A percentile compares a stretch with the other conserved stretches of the same genome.
Conservation (phyloP, 2,888 invertebrate genomes). For the Rhimphoctona megacephalus region DNA sequence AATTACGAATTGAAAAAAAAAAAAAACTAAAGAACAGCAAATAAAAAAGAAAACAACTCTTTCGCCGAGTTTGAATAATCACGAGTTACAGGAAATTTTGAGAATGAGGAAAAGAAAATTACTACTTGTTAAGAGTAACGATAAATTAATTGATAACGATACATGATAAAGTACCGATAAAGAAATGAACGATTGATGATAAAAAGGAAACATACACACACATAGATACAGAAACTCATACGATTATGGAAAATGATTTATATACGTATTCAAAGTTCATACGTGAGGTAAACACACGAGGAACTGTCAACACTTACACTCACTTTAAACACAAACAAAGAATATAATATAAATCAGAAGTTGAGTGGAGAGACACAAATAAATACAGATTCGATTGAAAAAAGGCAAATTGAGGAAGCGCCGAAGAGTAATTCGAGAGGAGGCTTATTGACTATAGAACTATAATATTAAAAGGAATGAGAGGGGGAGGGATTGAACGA, state of each 20-base stretch:
- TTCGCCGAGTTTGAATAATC: conserved; percentile 27
- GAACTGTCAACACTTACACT: conserved; percentile 39
- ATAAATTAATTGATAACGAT: conserved; percentile 66
- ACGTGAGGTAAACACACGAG: conserved; percentile 46
- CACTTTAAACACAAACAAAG: not conserved
- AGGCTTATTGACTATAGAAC: conserved; percentile 51
- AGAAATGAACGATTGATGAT: conserved; percentile 48
- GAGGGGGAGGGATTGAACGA: conserved; percentile 1
- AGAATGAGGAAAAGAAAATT: conserved; percentile 27
- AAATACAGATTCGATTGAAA: not conserved
- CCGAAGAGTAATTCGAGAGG: conserved; percentile 46
- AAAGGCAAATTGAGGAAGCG: conserved; percentile 4
- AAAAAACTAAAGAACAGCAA: conserved; percentile 15
- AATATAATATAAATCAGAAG: conserved; percentile 45
- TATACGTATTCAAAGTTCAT: conserved; percentile 64
- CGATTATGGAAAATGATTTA: conserved; percentile 65
- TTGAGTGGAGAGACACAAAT: not conserved
- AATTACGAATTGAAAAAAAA: conserved; percentile 34
- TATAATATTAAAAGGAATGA: not conserved
- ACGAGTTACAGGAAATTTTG: conserved; percentile 12
- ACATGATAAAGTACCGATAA: conserved; percentile 64
- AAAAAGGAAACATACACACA: conserved; percentile 12
- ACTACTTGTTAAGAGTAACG: conserved; percentile 62
- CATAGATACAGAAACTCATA: not conserved
- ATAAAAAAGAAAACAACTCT: conserved; percentile 1